Evolutionary conservation across 2,113 vertebrate species (phyloP).

Genomic region (Ailuropoda melanoleuca): DNA sequence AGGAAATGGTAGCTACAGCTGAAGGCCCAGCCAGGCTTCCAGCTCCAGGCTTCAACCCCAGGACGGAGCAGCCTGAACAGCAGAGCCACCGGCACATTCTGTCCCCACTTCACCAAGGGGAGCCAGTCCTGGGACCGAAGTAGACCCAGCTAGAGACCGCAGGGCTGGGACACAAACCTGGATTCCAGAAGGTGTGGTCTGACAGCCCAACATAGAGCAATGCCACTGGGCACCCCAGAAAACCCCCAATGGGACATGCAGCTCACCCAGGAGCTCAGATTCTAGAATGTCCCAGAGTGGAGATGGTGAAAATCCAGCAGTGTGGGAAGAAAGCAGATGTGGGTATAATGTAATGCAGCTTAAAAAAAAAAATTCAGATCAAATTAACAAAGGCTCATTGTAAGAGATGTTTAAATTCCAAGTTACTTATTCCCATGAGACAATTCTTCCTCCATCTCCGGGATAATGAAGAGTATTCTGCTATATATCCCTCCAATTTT

Average conservation of each 20-base stretch:
- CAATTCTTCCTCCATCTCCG: neutral
- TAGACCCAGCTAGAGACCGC: fast-evolving
- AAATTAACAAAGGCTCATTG: neutral
- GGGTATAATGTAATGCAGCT: neutral
- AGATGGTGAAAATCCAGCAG: neutral
- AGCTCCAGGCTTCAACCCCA: neutral
- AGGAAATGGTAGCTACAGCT: neutral
- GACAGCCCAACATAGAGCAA: neutral
- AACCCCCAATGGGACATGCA: neutral
- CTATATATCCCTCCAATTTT: neutral
- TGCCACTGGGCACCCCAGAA: fast-evolving
- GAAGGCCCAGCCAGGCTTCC: neutral
- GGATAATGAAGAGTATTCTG: neutral
- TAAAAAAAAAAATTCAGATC: neutral
- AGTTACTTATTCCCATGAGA: neutral
- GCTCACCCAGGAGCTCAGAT: neutral
- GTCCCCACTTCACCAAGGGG: fast-evolving
- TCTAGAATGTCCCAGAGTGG: neutral
- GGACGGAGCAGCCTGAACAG: neutral
- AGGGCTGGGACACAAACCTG: neutral
- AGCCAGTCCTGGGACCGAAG: neutral
- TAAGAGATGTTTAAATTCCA: neutral
- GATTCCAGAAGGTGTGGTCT: neutral
- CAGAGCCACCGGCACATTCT: fast-evolving
- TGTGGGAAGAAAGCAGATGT: neutral